Percentiles rank a stretch among this genome's conserved stretches.
These are phyloP conservation scores for Campylomormyrus tamandua DNA, from an alignment of 2,113 vertebrate species.

Conservation along the genomic window DNA sequence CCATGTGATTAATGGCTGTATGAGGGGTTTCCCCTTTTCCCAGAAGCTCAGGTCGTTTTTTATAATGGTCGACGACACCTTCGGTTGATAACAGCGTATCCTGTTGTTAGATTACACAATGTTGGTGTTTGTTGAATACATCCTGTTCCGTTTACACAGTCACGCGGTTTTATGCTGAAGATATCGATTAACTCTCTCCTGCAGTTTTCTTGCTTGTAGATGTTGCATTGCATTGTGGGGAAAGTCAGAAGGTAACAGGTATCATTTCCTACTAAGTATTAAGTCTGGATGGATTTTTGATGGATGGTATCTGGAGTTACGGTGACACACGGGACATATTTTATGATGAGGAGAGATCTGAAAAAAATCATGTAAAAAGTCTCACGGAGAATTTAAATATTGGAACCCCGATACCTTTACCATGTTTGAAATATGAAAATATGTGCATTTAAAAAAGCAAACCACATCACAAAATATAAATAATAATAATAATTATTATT, in stretches of 20 bases:
- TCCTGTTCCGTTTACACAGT: background rate
- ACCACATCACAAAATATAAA: background rate
- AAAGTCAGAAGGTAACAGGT: background rate
- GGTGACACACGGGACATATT: background rate
- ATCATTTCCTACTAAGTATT: background rate
- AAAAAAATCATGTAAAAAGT: background rate
- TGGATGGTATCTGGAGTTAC: background rate
- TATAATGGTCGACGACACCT: background rate
- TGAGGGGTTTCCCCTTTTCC: background rate
- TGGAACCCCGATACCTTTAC: background rate
- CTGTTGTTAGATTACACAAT: background rate
- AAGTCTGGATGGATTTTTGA: background rate
- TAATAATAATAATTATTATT: background rate
- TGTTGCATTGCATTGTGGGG: background rate
- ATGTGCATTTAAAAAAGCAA: background rate
- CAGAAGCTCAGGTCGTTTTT: background rate
- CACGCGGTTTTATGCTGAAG: background rate
- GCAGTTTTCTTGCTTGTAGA: background rate
- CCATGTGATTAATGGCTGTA: constrained; percentile 21
- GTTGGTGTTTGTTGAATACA: background rate
- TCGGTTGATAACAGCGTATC: background rate
- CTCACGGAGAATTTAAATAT: background rate
- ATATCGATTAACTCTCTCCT: background rate
- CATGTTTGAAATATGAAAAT: background rate
- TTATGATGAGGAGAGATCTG: background rate